Conservation (phyloP, 2,888 invertebrate species). For the Lucinisca nassula region DNA sequence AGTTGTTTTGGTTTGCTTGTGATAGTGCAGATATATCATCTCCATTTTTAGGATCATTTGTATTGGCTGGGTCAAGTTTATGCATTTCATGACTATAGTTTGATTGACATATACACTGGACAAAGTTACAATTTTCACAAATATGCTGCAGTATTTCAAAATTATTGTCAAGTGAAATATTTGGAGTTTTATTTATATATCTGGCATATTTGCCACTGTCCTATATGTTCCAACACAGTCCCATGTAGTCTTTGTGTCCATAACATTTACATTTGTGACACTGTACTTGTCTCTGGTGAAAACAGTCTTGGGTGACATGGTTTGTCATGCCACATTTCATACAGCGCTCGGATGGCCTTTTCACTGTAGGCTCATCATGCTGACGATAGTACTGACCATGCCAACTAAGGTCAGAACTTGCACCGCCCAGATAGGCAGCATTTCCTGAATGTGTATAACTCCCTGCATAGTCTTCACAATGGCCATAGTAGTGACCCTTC, state of each 20-base stretch:
- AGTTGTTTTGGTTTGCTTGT: background rate
- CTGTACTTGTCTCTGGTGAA: conserved; percentile 1
- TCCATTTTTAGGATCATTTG: background rate
- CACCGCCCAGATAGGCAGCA: background rate
- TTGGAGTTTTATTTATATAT: background rate
- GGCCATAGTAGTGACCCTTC: background rate
- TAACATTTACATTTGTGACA: background rate
- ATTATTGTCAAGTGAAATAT: background rate
- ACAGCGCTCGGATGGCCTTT: background rate
- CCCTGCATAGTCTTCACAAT: background rate
- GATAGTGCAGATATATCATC: background rate
- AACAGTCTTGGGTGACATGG: background rate
- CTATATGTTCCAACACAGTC: conserved; percentile 16
- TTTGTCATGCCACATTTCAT: conserved; percentile 16
- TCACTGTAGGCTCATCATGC: background rate
- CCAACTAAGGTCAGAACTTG: background rate
- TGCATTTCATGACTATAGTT: background rate
- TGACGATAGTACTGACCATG: background rate
- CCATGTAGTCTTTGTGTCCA: conserved; percentile 3
- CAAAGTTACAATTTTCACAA: background rate
- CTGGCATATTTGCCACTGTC: conserved; percentile 16
- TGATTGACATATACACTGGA: background rate
- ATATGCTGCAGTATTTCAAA: conserved; percentile 2
- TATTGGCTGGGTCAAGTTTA: background rate
- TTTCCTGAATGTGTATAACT: background rate